Conservation (phyloP, 1,140 invertebrate genomes). For the Drosophila sp. region DNA sequence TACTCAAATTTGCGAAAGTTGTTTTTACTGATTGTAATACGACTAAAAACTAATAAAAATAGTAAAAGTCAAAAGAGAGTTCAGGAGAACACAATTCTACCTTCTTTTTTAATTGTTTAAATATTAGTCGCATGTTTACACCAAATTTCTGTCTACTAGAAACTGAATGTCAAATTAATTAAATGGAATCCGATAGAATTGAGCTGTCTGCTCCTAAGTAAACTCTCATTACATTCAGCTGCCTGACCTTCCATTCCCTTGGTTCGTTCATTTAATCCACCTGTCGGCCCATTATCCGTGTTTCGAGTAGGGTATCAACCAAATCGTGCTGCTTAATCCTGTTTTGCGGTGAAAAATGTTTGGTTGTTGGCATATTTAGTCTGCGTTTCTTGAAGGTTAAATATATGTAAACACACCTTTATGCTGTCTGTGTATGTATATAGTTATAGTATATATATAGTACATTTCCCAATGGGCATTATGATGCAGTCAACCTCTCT, state of each 20-base stretch:
- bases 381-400: conserved; percentile 78
- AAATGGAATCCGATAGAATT: no score
- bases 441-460: neutral
- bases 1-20: no score
- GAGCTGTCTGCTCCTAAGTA: no score
- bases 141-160: no score
- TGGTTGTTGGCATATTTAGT: conserved; percentile 71
- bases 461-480: conserved; percentile 50
- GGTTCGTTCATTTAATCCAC: neutral
- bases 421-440: conserved; percentile 19
- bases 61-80: no score
- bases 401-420: conserved; percentile 78
- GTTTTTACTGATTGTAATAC: no score
- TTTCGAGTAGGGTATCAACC: conserved; percentile 37
- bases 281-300: neutral
- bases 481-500: conserved; percentile 32
- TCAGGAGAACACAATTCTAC: no score
- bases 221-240: no score
- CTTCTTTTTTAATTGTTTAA: no score
- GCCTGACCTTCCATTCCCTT: neutral
- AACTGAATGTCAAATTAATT: no score
- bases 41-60: no score
- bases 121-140: no score
- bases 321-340: conserved; percentile 2
- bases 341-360: conserved; percentile 50